Evolutionary conservation across 92 coral and sea anemone genomes (phyloP), one percentile per base, ranked within the genome.

Genomic region (Ricordea florida): DNA sequence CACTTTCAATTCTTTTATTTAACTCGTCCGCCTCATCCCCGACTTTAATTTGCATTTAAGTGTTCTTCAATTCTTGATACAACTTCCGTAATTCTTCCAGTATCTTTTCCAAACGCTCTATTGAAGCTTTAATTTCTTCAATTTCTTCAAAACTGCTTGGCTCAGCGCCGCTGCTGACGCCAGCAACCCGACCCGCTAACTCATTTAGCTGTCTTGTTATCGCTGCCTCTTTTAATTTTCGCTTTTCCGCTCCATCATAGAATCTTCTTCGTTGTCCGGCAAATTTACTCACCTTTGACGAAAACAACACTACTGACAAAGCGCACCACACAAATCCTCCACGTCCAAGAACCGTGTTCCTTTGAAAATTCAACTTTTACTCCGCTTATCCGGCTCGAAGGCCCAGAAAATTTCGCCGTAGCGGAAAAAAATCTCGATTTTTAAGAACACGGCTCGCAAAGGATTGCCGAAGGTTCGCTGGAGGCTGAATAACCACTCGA

Each of bases 21-120:
- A 29, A 43, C 8, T 43, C 29, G 17, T 42, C 72, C 29, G 41
- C 43, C 31, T 64, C 69, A 40, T 62, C 51, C 51, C 26, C 69
- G 68, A 61, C 68, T 40, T 38, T 61, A 61, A 61, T 5, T 62
- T 62, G 70, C 70, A 63, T 63, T 63, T 63, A 36, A 63, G 38
- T 16, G 70, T 43, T 63, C 53, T 43, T 43, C 28, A 25, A 40
- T 9, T 63, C 25, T 53, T 62, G 69, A 63, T 63, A 25, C 70
- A 63, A 41, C 16, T 51, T n/a, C 70, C 53, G 70, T 63, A 27
- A 63, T 40, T 64, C 57, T 64, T 28, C 57, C 57, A 44, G 52
- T 44, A 29, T 40, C 50, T 61, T 61, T 38, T 61, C 68, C 49
- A 61, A 23, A 61, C 68, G 68, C 28, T 63, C 70, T 40, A 63